Conservation (phyloP, 2,888 invertebrate genomes). For the Dasypogon diadema region DNA sequence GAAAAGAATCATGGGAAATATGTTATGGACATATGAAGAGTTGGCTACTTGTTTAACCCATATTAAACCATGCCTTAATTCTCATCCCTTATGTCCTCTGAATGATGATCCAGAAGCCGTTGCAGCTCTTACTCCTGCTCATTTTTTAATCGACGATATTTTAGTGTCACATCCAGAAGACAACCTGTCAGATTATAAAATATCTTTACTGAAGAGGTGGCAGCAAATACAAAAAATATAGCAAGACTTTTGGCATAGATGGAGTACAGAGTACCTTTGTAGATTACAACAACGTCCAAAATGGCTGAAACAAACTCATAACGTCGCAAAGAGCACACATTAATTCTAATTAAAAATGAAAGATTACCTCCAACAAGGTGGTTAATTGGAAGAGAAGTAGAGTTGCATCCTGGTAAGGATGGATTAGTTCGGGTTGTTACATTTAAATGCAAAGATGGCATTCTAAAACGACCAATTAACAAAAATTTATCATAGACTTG, state of each 20-base stretch:
- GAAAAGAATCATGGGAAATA: neutral
- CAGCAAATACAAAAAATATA: slow-evolving; percentile 57
- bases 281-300: slow-evolving; percentile 58
- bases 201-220: slow-evolving; percentile 56
- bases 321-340: neutral
- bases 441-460: no score
- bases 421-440: no score
- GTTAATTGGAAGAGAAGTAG: no score
- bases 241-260: slow-evolving; percentile 59
- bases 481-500: no score
- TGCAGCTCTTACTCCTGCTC: neutral
- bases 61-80: neutral
- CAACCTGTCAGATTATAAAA: neutral
- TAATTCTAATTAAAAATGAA: no score
- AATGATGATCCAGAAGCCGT: neutral
- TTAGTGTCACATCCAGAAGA: neutral
- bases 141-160: slow-evolving; percentile 1
- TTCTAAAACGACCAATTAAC: no score
- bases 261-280: slow-evolving; percentile 58
- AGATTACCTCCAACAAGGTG: no score
- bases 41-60: neutral
- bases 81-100: neutral
- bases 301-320: no score
- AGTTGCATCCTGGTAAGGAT: no score
- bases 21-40: neutral